phyloP scores from a whole-genome alignment of 2,797 vertebrate genomes.

The Anguilla anguilla region DNA sequence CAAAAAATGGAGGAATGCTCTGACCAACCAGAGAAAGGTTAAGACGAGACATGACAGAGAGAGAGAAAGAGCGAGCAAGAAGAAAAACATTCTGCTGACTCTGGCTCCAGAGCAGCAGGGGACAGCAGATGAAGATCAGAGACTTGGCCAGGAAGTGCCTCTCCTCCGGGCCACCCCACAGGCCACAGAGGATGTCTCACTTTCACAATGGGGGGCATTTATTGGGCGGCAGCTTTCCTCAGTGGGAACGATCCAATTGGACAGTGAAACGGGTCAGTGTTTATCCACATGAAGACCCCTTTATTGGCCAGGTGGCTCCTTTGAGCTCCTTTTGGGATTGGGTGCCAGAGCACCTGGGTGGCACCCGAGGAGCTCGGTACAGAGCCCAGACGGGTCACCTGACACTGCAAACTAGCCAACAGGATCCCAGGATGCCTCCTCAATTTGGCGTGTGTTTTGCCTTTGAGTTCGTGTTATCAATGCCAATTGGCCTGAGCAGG shows the following conservation, averaged over 20 bases:
- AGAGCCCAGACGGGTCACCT: conserved; percentile 8
- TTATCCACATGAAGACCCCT: conserved; percentile 19
- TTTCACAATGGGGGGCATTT: conserved; percentile 16
- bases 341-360: conserved; percentile 30
- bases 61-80: neutral
- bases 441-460: neutral
- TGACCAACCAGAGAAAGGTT: neutral
- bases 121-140: neutral
- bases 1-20: conserved; percentile 10
- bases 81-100: neutral
- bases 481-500: neutral
- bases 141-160: conserved; percentile 16
- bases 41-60: neutral
- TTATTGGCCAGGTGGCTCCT: conserved; percentile 12
- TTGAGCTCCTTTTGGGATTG: conserved; percentile 9
- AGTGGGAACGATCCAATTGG: conserved; percentile 9
- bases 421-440: neutral
- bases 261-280: conserved; percentile 6
- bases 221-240: neutral
- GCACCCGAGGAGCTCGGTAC: conserved; percentile 10
- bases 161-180: neutral
- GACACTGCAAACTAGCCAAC: neutral
- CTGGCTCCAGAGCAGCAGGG: conserved; percentile 2
- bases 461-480: neutral
- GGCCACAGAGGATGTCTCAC: neutral